Base-by-base conservation (phyloP, 30 jellyfish, hydroid and myxozoan genomes). In the Aurelia aurita complex sp. Pacific region DNA sequence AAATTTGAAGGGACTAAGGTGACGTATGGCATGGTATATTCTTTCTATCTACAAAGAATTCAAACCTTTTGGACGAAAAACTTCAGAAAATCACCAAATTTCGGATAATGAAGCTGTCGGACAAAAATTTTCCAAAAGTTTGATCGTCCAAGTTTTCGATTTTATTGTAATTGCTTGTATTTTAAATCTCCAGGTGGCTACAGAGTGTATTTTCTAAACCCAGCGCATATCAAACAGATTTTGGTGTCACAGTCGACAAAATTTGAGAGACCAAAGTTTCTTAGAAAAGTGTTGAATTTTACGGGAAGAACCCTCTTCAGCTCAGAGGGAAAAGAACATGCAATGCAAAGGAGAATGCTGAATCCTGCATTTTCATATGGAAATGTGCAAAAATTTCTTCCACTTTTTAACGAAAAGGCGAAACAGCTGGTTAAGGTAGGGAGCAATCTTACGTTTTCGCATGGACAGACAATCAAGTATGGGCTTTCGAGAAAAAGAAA, bases 351-450 rank as follows among this genome's bases (percentile, higher is more conserved):
- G 50, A 43, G 52, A 34, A 57, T 80, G 60, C 70, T 80, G 73
- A 80, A 80, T 55, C 89, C 89, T 2, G 64, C 81, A 6, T 80
- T 80, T 38, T 80, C 89, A 7, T 52, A 64, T 67, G 89, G 81
- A 17, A 80, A 76, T 34, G 74, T 80, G 9, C 89, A 80, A 43
- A 67, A 69, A 50, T 80, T 19, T 74, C 43, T 80, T 67, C 89
- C 81, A 43, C 29, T 80, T n/a, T 80, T 80, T 81, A 65, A 54
- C 8, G 32, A 19, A 19, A 67, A 36, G 13, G 73, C 81, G 8
- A 81, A 80, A 15, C 52, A 65, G n/a, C 74, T 80, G 10, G 46
- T 50, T 18, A 7, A 80, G 89, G 89, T 80, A 53, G 59, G 66
- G 35, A 14, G 16, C 40, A 23, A 23, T 32, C 18, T 32, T 7